A percentile compares a stretch with the other conserved stretches of the same genome.
Evolutionary conservation across 2,888 invertebrate species (phyloP).

Genomic region (Drosophila testacea): DNA sequence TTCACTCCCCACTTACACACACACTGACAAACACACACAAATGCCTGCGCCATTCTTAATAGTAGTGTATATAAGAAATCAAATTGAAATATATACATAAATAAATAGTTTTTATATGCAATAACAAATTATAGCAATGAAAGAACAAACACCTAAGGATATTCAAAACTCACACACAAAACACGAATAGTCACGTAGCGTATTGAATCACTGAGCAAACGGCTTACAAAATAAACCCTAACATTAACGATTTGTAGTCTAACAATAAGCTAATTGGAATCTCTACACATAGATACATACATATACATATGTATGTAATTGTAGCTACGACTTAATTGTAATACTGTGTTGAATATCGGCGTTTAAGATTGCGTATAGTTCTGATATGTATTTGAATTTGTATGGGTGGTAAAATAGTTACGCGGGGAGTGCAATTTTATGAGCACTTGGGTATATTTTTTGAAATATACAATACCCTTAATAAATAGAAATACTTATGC

Average conservation of each 20-base stretch:
- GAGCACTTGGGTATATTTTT: conserved; percentile 75
- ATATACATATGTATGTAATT: conserved; percentile 24
- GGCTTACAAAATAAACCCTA: conserved; percentile 51
- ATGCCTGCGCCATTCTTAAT: conserved; percentile 59
- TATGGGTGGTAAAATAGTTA: conserved; percentile 52
- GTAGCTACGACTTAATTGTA: conserved; percentile 35
- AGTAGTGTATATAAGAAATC: conserved; percentile 70
- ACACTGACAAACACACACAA: conserved; percentile 29
- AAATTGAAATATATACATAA: conserved; percentile 31
- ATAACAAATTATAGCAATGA: conserved; percentile 68
- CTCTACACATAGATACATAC: conserved; percentile 18
- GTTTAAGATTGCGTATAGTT: conserved; percentile 48
- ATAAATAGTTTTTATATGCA: conserved; percentile 77
- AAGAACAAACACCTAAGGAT: conserved; percentile 42
- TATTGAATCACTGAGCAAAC: conserved; percentile 56
- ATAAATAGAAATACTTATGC: conserved; percentile 51
- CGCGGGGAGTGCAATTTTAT: conserved; percentile 56
- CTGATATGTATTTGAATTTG: conserved; percentile 47
- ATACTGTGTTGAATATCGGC: conserved; percentile 44
- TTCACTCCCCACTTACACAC: conserved; percentile 3
- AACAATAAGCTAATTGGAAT: conserved; percentile 29
- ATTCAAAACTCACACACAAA: conserved; percentile 52
- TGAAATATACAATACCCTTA: conserved; percentile 61
- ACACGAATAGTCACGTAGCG: conserved; percentile 62
- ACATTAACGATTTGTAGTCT: conserved; percentile 39